Evolutionary conservation across 2,888 invertebrate species (phyloP), one percentile per base, ranked within the genome.

Genomic region (Plebejus melissa): DNA sequence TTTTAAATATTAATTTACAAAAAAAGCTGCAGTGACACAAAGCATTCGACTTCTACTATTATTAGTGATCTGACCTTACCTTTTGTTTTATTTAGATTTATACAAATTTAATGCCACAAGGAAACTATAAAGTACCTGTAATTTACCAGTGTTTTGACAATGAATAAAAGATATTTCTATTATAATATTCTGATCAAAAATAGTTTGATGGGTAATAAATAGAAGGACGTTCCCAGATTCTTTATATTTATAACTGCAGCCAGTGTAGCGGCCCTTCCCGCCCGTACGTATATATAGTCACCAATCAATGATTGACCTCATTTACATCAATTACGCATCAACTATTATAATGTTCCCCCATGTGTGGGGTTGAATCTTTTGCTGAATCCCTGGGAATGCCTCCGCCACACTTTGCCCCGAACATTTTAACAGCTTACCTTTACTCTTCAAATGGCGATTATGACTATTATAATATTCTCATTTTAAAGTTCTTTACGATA

Each of bases 161-260:
- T 32, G 32, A 65, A 65, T 16, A 32, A 65, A 32, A 13, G 1
- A 65, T 65, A 65, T 13, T 65, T 65, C 7, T 11, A 13, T 32
- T 65, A 65, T 16, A 65, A 65, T 13, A 36, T 65, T 65, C 13
- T 65, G 65, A 36, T 32, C 13, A 1, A 32, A 65, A 65, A 65
- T 65, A 71, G 41, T 71, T 46, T 71, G 46, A 71, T 71, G 71
- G 41, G 22, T 71, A 28, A 22, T 71, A 46, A 71, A 41, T 71
- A 36, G 71, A 71, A 22, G 46, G 46, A 71, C 71, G 46, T 71
- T 41, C 71, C 71, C 71, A 6, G 22, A 71, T 71, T 46, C 71
- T 71, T 22, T 71, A 46, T 46, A 71, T 71, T 71, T 71, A 71
- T 71, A 71, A 71, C 41, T 71, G 71, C 41, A 71, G 22, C 46